These are phyloP conservation scores for Tenthredo amoena DNA, from an alignment of 2,888 invertebrate genomes.

Conservation along the genomic window DNA sequence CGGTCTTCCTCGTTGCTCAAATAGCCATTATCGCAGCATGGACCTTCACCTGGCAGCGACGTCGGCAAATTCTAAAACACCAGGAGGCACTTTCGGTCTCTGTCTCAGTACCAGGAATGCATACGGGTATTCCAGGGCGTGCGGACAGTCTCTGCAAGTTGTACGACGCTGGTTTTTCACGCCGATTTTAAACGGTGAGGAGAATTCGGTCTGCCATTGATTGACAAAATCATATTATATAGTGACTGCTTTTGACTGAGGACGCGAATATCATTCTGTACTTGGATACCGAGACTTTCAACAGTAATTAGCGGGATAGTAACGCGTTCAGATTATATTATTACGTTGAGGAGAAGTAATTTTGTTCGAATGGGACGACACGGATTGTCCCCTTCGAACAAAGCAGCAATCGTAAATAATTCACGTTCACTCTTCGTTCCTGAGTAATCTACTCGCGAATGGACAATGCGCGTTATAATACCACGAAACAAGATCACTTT, in stretches of 20 bases:
- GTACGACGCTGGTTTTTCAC: conserved; percentile 92
- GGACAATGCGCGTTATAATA: conserved; percentile 43
- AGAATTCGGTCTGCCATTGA: conserved; percentile 70
- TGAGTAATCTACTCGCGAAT: conserved; percentile 48
- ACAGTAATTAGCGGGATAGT: conserved; percentile 16
- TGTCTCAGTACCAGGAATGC: conserved; percentile 83
- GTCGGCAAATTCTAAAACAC: conserved; percentile 83
- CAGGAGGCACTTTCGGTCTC: conserved; percentile 82
- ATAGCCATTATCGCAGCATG: conserved; percentile 92
- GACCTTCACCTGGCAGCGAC: conserved; percentile 93
- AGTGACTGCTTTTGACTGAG: conserved; percentile 34
- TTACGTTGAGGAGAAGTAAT: neutral
- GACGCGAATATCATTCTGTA: conserved; percentile 15
- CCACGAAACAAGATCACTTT: conserved; percentile 17
- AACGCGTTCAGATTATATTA: neutral
- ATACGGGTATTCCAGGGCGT: conserved; percentile 82
- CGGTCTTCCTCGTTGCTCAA: conserved; percentile 92
- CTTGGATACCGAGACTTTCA: conserved; percentile 37
- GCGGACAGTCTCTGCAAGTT: conserved; percentile 91
- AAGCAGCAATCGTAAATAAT: conserved; percentile 15
- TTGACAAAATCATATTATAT: neutral
- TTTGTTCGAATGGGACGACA: conserved; percentile 39
- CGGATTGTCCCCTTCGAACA: conserved; percentile 41
- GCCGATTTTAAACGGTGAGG: conserved; percentile 82
- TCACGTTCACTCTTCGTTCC: conserved; percentile 47